Evolutionary conservation across 2,113 vertebrate species (phyloP), one percentile per base, ranked within the genome.

Genomic region (Ranitomeya imitator): DNA sequence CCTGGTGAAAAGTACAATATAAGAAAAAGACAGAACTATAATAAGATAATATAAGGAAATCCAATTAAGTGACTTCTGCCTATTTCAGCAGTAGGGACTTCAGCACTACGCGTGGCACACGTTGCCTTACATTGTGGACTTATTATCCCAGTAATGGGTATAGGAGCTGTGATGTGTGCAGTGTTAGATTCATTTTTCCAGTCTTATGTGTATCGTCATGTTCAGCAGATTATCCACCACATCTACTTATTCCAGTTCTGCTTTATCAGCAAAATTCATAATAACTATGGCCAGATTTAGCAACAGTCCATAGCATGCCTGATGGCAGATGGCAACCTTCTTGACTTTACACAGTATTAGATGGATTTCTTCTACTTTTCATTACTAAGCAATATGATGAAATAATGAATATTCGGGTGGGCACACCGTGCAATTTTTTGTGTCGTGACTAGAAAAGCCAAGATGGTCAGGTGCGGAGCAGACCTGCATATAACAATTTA

Each of bases 201-300:
- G 73, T 52, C 73, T 52, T 76, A 21, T 76, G 73, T 76, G 45
- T 37, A 76, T 52, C 19, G 4, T 76, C 19, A 52, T 76, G 73
- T 52, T 52, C 73, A 51, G 37, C 73, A 52, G 73, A 76, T 76
- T 76, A 76, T 51, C 73, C 51, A 76, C 73, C 37, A 19, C 73
- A 76, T 76, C 73, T 76, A 11, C 45, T 76, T 21, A 76, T 76
- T 76, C 73, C 73, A 51, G 45, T 76, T 76, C 73, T 52, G 73
- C 37, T 16, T 52, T 16, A 51, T 76, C 73, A 76, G 73, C 73
- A 52, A 31, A 51, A 21, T 76, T 51, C 45, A 45, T 52, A 21
- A 52, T 76, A 76, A 52, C 18, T 16, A 52, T 10, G 10, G 73
- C 73, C 45, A 52, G 31, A 45, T 45, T 52, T 52, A 76, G 73